These are phyloP conservation scores for Drosophila anomalipes DNA, from an alignment of 2,888 invertebrate genomes.

Conservation along the genomic window DNA sequence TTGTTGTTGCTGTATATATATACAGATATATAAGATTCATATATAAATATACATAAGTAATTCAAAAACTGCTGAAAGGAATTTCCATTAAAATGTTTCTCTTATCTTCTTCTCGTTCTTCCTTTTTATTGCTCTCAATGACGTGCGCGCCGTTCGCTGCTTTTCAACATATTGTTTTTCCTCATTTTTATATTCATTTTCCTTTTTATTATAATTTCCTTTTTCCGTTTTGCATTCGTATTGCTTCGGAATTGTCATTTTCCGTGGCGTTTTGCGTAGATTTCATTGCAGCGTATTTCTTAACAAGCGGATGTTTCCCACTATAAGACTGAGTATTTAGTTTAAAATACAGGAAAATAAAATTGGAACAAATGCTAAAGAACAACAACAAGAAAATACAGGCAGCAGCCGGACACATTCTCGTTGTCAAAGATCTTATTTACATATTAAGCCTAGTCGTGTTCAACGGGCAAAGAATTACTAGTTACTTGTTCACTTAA, in stretches of 20 bases:
- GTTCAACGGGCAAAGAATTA: constrained; percentile 58
- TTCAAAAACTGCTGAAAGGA: constrained; percentile 78
- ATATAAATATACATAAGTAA: constrained; percentile 60
- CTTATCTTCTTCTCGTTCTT: constrained; percentile 78
- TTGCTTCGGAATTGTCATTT: constrained; percentile 23
- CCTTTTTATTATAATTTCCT: constrained; percentile 30
- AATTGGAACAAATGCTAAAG: constrained; percentile 26
- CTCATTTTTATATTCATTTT: constrained; percentile 35
- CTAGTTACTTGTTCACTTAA: constrained; percentile 26
- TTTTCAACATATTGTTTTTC: constrained; percentile 68
- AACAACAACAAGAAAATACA: constrained; percentile 33
- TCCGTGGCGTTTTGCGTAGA: constrained; percentile 46
- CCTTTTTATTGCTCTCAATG: constrained; percentile 69
- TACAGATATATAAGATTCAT: constrained; percentile 32
- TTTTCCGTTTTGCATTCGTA: constrained; percentile 32
- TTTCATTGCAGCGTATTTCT: constrained; percentile 84
- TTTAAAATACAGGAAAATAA: constrained; percentile 72
- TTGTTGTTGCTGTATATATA: constrained; percentile 33
- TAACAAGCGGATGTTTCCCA: constrained; percentile 85
- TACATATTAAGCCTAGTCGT: constrained; percentile 43
- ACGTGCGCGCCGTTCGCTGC: constrained; percentile 67
- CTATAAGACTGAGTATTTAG: constrained; percentile 85
- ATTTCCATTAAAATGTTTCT: constrained; percentile 79
- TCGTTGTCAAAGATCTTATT: constrained; percentile 19
- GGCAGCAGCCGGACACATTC: constrained; percentile 19